phyloP scores from a whole-genome alignment of 1,140 invertebrate genomes.

The Drosophila parabipectinata region DNA sequence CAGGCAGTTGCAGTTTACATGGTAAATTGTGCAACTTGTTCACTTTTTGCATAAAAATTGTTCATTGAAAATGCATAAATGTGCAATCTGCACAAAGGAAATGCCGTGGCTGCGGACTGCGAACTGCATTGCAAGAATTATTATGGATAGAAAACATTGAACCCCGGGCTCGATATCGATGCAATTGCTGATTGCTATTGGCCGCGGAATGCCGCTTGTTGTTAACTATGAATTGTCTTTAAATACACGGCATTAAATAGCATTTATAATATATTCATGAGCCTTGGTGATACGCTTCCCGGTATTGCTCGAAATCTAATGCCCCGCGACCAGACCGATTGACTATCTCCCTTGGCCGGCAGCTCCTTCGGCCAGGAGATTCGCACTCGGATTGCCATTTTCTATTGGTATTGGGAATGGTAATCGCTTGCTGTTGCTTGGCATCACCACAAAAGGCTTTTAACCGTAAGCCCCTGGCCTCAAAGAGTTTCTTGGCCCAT shows the following conservation, averaged over 20 bases:
- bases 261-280: slow-evolving; percentile 82
- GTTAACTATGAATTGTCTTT: slow-evolving; percentile 76
- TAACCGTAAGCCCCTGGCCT: slow-evolving; percentile 69
- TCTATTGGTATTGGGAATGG: background rate
- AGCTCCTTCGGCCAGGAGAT: slow-evolving; percentile 10
- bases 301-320: slow-evolving; percentile 79
- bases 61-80: slow-evolving; percentile 83
- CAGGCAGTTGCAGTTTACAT: slow-evolving; percentile 62
- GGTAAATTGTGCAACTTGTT: slow-evolving; percentile 83
- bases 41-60: slow-evolving; percentile 83
- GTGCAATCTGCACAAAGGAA: slow-evolving; percentile 78
- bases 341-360: slow-evolving; percentile 28
- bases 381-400: background rate
- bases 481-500: slow-evolving; percentile 77
- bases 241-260: slow-evolving; percentile 81
- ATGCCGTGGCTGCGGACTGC: slow-evolving; percentile 43
- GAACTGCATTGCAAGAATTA: slow-evolving; percentile 69
- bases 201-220: slow-evolving; percentile 24
- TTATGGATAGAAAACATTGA: slow-evolving; percentile 79
- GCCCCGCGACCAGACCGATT: slow-evolving; percentile 46
- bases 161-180: slow-evolving; percentile 73
- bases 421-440: slow-evolving; percentile 1
- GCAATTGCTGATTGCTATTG: slow-evolving; percentile 75
- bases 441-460: slow-evolving; percentile 56
- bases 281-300: slow-evolving; percentile 62